Evolutionary conservation across 2,113 vertebrate species (phyloP).

Genomic region (Rhineura floridana): DNA sequence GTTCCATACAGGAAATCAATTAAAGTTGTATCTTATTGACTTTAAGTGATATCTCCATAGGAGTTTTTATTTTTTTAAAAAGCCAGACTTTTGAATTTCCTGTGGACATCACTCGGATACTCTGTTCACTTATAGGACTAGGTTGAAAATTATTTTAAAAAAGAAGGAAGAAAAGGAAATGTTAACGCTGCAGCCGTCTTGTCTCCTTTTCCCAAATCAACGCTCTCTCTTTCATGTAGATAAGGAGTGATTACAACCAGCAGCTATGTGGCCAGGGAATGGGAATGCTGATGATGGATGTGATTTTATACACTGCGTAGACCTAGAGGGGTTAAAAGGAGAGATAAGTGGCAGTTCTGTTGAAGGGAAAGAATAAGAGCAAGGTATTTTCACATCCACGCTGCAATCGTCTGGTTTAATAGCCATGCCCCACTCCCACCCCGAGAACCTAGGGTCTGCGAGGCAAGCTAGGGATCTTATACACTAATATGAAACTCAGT

Average conservation of each 20-base stretch:
- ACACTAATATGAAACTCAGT: too few species aligned
- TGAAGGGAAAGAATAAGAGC: not conserved
- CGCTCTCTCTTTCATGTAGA: conserved; percentile 24
- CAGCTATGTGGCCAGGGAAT: conserved; percentile 25
- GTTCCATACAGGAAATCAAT: conserved; percentile 69
- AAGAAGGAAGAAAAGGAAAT: conserved; percentile 58
- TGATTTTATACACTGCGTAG: conserved; percentile 35
- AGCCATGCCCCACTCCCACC: not conserved
- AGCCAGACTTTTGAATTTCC: conserved; percentile 48
- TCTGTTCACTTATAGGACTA: conserved; percentile 22
- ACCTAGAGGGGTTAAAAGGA: conserved; percentile 15
- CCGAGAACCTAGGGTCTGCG: not conserved
- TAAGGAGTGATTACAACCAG: conserved; percentile 40
- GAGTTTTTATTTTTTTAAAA: not conserved
- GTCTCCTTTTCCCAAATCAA: conserved; percentile 49
- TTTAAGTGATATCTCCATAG: conserved; percentile 48
- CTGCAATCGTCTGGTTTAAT: not conserved
- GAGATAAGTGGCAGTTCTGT: not conserved
- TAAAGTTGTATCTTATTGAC: conserved; percentile 65
- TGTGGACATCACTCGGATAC: not conserved
- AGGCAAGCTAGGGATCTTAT: too few species aligned
- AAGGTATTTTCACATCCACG: not conserved
- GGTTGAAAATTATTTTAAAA: conserved; percentile 51
- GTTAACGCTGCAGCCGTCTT: conserved; percentile 31
- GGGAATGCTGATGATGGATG: conserved; percentile 17